Evolutionary conservation across 2,113 vertebrate species (phyloP), one percentile per base, ranked within the genome.

Genomic region (Nothocercus julius): DNA sequence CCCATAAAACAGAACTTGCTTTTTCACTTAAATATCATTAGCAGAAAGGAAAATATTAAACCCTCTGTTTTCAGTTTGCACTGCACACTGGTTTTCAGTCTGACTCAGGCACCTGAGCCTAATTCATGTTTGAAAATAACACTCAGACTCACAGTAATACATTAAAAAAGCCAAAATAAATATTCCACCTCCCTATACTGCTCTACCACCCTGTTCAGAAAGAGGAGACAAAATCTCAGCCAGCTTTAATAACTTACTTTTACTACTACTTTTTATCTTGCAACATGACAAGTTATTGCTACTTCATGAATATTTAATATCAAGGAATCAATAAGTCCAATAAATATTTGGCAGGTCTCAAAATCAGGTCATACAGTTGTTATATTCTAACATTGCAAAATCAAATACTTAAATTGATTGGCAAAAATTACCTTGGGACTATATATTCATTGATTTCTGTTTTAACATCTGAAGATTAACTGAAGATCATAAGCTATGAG

Each of bases 151-250:
- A 8, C 1, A 9, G 40, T 2, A 64, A 58, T 18, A n/a, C 25
- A 24, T 62, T 22, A 32, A 54, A 87, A 93, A 42, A 7, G 4
- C 15, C 64, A 58, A 34, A 30, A 24, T 10, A 61, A 61, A 53
- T 42, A n/a, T 22, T 36, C 38, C 74, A 19, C 51, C 14, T 85
- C 53, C 42, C 72, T 45, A 5, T 1, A 16, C 44, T 42, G 73
- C 74, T 75, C 53, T 34, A 24, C 6, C 0, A 0, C 34, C 30
- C 20, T 2, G 0, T 49, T 40, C 19, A 19, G 42, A 61, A 85
- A 38, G 2, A 17, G 6, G 22, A 13, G 36, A 59, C 67, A 25
- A 19, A 18, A 7, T 25, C 63, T 45, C 47, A 7, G 7, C n/a
- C 34, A 51, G 5, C 30, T 27, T 25, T 1, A 73, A 10, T 22